phyloP scores from a whole-genome alignment of 2,888 invertebrate species.

The Sarcophaga subvicina region DNA sequence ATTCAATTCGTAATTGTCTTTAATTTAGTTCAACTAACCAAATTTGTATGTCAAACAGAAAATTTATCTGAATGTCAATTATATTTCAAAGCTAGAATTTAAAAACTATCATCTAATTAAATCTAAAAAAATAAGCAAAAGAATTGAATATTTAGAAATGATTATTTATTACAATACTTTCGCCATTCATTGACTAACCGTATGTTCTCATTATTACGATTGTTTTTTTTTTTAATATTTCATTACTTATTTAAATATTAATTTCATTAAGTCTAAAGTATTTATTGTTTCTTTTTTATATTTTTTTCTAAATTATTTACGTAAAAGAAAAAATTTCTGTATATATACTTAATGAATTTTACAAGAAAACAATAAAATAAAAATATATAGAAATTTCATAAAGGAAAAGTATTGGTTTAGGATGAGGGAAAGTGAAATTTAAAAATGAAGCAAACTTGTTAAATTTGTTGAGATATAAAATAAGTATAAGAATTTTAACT shows the following conservation, averaged over 20 bases:
- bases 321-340: not conserved
- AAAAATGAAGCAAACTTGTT: too few species aligned
- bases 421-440: too few species aligned
- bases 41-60: not conserved
- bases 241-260: slow-evolving; percentile 29
- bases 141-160: not conserved
- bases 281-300: slow-evolving; percentile 14
- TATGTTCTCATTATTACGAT: not conserved
- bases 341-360: too few species aligned
- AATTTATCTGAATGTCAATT: not conserved
- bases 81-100: not conserved
- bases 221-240: slow-evolving; percentile 9
- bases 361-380: too few species aligned
- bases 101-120: slow-evolving; percentile 30
- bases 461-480: too few species aligned
- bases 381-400: too few species aligned
- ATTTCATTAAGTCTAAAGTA: slow-evolving; percentile 15
- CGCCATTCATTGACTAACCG: slow-evolving; percentile 21
- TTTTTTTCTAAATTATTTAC: slow-evolving; percentile 38
- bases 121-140: slow-evolving; percentile 16
- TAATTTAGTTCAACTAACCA: not conserved
- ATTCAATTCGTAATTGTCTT: not conserved
- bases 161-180: slow-evolving; percentile 2
- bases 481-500: too few species aligned
- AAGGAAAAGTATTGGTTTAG: too few species aligned